phyloP scores from a whole-genome alignment of 2,113 vertebrate genomes.

The Jaculus jaculus region DNA sequence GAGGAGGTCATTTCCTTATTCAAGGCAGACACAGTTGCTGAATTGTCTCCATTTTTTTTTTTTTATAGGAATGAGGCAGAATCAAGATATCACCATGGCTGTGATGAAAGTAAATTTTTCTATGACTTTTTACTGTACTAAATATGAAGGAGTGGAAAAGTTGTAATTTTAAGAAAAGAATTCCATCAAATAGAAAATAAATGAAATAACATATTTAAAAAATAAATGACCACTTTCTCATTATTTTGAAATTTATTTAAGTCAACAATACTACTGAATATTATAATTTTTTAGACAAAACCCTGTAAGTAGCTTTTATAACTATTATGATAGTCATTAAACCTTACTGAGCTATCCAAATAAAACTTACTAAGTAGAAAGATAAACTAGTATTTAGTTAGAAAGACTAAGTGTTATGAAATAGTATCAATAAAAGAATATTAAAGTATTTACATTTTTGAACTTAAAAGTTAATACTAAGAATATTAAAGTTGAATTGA shows the following conservation, averaged over 20 bases:
- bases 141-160: neutral
- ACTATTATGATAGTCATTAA: neutral
- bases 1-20: neutral
- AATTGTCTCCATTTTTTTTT: neutral
- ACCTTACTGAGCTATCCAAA: neutral
- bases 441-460: neutral
- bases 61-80: neutral
- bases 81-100: neutral
- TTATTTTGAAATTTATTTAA: neutral
- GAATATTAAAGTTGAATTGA: neutral
- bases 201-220: neutral
- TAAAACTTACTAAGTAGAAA: neutral
- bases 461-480: neutral
- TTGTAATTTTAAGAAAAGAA: neutral
- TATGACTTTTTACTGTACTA: neutral
- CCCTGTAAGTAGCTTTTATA: neutral
- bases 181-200: neutral
- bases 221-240: neutral
- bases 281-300: constrained; percentile 15
- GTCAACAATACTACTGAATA: neutral
- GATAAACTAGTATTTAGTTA: neutral
- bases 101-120: neutral
- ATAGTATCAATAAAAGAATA: neutral
- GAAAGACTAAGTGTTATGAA: neutral
- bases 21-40: neutral